Evolutionary conservation across 2,113 vertebrate genomes (phyloP).

Genomic region (Hippolais icterina): DNA sequence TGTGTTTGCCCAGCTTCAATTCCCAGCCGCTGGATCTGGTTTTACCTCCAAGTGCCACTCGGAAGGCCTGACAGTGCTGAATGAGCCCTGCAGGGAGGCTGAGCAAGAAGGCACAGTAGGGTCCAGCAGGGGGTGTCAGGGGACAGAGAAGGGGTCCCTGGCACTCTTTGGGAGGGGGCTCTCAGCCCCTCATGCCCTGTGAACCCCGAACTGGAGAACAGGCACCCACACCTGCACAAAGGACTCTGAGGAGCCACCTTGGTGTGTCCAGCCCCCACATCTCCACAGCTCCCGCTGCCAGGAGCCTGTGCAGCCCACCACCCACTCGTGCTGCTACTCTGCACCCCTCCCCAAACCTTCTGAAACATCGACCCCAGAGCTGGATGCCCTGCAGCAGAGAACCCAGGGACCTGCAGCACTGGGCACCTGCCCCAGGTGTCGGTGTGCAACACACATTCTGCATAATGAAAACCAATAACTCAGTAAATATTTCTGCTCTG

Average conservation of each 20-base stretch:
- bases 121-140: neutral
- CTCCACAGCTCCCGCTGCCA: rapidly evolving
- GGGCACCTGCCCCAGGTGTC: neutral
- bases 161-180: rapidly evolving
- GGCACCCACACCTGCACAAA: neutral
- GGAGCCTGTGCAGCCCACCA: neutral
- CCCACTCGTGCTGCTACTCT: rapidly evolving
- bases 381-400: neutral
- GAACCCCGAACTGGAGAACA: rapidly evolving
- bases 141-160: rapidly evolving
- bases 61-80: neutral
- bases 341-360: neutral
- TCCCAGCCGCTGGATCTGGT: neutral
- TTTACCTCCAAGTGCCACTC: neutral
- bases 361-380: rapidly evolving
- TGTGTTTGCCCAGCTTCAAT: neutral
- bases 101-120: rapidly evolving
- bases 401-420: neutral
- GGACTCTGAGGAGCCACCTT: neutral
- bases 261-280: neutral
- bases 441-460: neutral
- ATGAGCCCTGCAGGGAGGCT: neutral
- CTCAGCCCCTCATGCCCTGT: neutral
- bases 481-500: neutral
- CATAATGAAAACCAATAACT: neutral